A percentile compares a stretch with the other conserved stretches of the same genome.
These are phyloP conservation scores for Ametastegia equiseti DNA, from an alignment of 2,888 invertebrate species.

Conservation along the genomic window DNA sequence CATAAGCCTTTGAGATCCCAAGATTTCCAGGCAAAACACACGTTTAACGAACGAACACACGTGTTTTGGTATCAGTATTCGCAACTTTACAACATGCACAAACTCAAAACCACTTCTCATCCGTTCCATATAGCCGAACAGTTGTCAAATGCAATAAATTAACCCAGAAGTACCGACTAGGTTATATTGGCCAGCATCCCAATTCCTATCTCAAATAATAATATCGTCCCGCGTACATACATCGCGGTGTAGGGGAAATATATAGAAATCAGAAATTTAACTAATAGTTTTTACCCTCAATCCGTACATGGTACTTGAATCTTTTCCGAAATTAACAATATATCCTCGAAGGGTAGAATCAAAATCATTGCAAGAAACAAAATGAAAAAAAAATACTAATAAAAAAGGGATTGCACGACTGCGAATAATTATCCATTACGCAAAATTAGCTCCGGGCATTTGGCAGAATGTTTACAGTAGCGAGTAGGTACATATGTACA, in stretches of 20 bases:
- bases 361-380: background rate
- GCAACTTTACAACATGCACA: background rate
- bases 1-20: background rate
- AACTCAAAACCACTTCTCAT: background rate
- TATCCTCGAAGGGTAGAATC: background rate
- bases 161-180: background rate
- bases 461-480: background rate
- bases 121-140: background rate
- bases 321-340: too few relatives aligned
- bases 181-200: constrained; percentile 40
- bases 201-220: constrained; percentile 18
- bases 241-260: background rate
- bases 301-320: too few relatives aligned
- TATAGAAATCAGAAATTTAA: background rate
- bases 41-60: background rate
- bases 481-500: background rate
- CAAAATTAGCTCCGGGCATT: background rate
- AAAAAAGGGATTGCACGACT: background rate
- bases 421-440: background rate
- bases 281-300: too few relatives aligned
- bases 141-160: constrained; percentile 34
- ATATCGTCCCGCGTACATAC: background rate
- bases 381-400: too few relatives aligned
- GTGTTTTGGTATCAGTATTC: background rate
- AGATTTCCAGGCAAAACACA: background rate